Percentiles rank a stretch among this genome's conserved stretches.
phyloP scores from a whole-genome alignment of 1,140 invertebrate species.

The Carcinoscorpius rotundicauda region DNA sequence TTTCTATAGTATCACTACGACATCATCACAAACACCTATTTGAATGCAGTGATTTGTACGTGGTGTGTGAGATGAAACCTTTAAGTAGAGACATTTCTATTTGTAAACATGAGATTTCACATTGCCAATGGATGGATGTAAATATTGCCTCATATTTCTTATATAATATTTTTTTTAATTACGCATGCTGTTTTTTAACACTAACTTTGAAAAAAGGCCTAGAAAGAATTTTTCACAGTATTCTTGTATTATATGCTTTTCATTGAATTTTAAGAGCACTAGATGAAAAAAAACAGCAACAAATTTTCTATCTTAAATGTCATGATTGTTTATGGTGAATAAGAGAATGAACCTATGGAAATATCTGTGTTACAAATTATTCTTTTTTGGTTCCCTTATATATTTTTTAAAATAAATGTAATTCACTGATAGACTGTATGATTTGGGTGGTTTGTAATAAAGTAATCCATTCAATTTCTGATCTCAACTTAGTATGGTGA shows the following conservation, averaged over 20 bases:
- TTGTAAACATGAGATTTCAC: conserved; percentile 58
- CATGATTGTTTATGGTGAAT: too few species aligned
- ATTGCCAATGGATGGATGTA: conserved; percentile 59
- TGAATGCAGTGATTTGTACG: conserved; percentile 72
- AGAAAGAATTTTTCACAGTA: too few species aligned
- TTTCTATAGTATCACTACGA: conserved; percentile 58
- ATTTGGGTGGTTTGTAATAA: neutral
- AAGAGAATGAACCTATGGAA: too few species aligned
- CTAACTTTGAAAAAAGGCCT: too few species aligned
- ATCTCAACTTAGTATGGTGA: neutral
- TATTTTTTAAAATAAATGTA: too few species aligned
- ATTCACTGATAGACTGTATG: neutral
- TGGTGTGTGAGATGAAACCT: conserved; percentile 58
- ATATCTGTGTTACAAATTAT: too few species aligned
- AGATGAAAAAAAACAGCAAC: neutral
- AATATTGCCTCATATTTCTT: neutral
- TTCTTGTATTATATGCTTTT: neutral
- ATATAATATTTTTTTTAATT: too few species aligned
- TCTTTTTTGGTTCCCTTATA: too few species aligned
- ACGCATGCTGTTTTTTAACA: too few species aligned
- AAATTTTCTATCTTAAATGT: neutral
- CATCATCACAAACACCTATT: conserved; percentile 53
- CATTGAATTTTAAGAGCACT: neutral
- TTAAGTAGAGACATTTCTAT: conserved; percentile 45
- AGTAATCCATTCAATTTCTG: neutral